phyloP scores from a whole-genome alignment of 2,888 invertebrate genomes.

The Hypsopygia costalis region DNA sequence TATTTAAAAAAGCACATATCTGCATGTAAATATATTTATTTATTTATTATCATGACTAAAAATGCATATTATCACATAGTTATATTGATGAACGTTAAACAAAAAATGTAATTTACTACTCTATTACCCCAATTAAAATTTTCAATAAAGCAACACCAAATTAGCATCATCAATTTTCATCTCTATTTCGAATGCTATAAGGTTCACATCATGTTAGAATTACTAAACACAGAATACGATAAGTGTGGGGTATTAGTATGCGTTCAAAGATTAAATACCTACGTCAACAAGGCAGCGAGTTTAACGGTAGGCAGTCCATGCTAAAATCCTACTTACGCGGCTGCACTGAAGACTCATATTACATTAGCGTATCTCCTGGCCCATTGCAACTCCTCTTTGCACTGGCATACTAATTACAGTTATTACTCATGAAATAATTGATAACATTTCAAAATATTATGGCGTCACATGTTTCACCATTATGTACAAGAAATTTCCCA shows the following conservation, averaged over 20 bases:
- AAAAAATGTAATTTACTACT: too few species aligned
- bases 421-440: conserved; percentile 6
- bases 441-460: conserved; percentile 4
- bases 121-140: too few species aligned
- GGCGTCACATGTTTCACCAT: conserved; percentile 2
- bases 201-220: too few species aligned
- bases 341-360: not conserved
- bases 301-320: not conserved
- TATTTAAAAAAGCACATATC: too few species aligned
- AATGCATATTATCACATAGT: too few species aligned
- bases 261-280: not conserved
- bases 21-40: too few species aligned
- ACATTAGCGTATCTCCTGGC: not conserved
- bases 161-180: too few species aligned
- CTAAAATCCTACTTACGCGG: not conserved
- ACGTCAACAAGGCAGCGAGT: conserved; percentile 1
- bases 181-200: too few species aligned
- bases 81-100: too few species aligned
- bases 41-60: too few species aligned
- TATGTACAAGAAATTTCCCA: not conserved
- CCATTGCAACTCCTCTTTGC: conserved; percentile 4
- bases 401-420: conserved; percentile 4
- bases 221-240: too few species aligned
- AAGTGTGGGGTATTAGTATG: not conserved
- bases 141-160: too few species aligned